phyloP scores from a whole-genome alignment of 2,888 invertebrate genomes.

The Gonocerus acuteangulatus region DNA sequence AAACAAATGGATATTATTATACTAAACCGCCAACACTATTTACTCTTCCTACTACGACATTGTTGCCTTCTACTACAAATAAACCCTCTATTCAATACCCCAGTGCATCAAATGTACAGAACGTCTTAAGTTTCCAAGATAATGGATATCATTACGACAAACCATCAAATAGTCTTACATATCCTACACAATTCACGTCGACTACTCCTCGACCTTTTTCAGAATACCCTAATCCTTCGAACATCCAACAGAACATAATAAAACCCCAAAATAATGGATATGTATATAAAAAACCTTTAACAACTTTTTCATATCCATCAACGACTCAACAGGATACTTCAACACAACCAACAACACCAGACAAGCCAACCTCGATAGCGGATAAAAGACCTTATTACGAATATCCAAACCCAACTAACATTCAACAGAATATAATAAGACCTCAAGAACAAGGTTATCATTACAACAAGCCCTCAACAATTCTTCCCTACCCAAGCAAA shows the following conservation, averaged over 20 bases:
- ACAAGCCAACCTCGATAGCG: too few relatives aligned
- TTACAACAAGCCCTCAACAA: slow-evolving; percentile 19
- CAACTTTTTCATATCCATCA: neutral
- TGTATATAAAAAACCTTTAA: slow-evolving; percentile 13
- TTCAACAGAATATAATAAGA: neutral
- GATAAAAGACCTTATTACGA: too few relatives aligned
- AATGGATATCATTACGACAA: slow-evolving; percentile 1
- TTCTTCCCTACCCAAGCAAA: slow-evolving; percentile 11
- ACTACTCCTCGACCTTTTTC: too few relatives aligned
- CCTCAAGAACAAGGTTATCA: slow-evolving; percentile 10
- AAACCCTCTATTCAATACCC: neutral
- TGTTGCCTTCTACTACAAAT: neutral
- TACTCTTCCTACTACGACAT: too few relatives aligned
- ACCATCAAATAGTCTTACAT: too few relatives aligned
- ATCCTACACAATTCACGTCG: too few relatives aligned
- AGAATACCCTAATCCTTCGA: too few relatives aligned
- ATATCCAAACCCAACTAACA: slow-evolving; percentile 7
- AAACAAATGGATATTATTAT: too few relatives aligned
- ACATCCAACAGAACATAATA: too few relatives aligned
- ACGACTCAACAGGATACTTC: neutral
- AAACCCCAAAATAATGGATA: too few relatives aligned
- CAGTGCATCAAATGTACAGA: neutral
- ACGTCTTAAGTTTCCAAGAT: neutral
- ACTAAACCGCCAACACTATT: too few relatives aligned
- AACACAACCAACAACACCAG: neutral